Base-by-base conservation (phyloP, 2,888 invertebrate species). In the Azorinus chamasolen region DNA sequence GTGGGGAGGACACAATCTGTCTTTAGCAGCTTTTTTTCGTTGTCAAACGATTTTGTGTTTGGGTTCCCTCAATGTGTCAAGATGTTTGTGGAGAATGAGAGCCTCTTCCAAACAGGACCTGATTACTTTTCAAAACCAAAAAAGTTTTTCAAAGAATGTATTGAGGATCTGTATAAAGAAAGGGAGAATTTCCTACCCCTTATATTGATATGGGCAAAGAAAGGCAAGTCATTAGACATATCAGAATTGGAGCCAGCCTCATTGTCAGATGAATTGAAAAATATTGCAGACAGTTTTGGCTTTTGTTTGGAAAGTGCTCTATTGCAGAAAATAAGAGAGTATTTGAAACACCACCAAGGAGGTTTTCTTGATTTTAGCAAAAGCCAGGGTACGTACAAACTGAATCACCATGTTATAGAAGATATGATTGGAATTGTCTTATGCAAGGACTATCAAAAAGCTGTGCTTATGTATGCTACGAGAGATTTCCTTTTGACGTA, bases 31-130 rank as follows among this genome's bases (percentile, higher is more conserved):
- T 6, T 32, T 6, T 32, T 32, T 10, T 32, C 32, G 5, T 10
- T 6, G 32, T 32, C 32, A 4, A 32, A 32, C 10, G 32, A 32
- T 10, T 64, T 64, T 24, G 32, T 59, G 14, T 72, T 72, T 48
- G 77, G 77, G 4, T 77, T 68, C 63, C 77, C 77, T 18, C 63
- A 72, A 53, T 68, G 66, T 43, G 77, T 72, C n/a, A 59, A 45
- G 16, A 46, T 77, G 54, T 77, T 72, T 64, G 63, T 55, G 18
- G 22, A 51, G n/a, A 68, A 68, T 25, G 59, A 72, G 12, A 50
- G 64, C 6, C 37, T 77, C 3, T 64, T 54, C 54, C 12, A 63
- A 5, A 54, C 50, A 45, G 68, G 77, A 0, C 1, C 50, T 0
- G 24, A 14, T 0, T 77, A 72, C 39, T 77, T 77, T 41, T 0